Conservation (phyloP, 1,140 invertebrate genomes). For the Leptinotarsa texana region DNA sequence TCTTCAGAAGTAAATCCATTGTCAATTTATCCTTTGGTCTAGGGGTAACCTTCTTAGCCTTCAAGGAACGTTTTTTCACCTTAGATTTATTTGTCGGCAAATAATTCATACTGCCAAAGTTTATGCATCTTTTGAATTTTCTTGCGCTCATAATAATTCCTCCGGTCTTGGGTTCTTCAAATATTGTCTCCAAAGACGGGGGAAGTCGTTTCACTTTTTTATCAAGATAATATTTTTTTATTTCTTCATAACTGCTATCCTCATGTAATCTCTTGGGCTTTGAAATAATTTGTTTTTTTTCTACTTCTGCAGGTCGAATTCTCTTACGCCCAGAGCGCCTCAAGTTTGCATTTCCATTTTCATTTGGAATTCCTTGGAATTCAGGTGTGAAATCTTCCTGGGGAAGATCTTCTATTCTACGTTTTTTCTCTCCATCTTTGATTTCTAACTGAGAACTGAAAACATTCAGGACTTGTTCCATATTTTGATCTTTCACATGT, state of each 20-base stretch:
- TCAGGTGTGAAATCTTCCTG: neutral
- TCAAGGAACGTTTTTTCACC: conserved; percentile 26
- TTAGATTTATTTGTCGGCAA: conserved; percentile 22
- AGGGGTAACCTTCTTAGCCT: conserved; percentile 22
- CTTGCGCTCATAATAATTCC: conserved; percentile 27
- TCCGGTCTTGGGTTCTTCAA: conserved; percentile 26
- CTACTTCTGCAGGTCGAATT: conserved; percentile 20
- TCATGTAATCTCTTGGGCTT: conserved; percentile 25
- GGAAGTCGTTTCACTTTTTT: conserved; percentile 30
- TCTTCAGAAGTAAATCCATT: conserved; percentile 18
- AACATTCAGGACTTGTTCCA: conserved; percentile 10
- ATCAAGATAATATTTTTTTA: conserved; percentile 34
- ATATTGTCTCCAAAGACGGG: conserved; percentile 31
- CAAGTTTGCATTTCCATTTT: neutral
- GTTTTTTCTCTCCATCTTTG: conserved; percentile 4
- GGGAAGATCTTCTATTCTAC: neutral
- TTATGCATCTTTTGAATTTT: conserved; percentile 27
- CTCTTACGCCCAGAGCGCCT: conserved; percentile 20
- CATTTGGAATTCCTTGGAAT: neutral
- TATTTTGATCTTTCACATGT: neutral
- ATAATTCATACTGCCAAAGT: conserved; percentile 20
- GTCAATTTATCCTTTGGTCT: conserved; percentile 10
- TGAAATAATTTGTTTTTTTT: conserved; percentile 14
- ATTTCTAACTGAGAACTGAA: conserved; percentile 21
- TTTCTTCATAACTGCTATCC: conserved; percentile 18